Evolutionary conservation across 2,888 invertebrate species (phyloP).

Genomic region (Mythimna albipuncta): DNA sequence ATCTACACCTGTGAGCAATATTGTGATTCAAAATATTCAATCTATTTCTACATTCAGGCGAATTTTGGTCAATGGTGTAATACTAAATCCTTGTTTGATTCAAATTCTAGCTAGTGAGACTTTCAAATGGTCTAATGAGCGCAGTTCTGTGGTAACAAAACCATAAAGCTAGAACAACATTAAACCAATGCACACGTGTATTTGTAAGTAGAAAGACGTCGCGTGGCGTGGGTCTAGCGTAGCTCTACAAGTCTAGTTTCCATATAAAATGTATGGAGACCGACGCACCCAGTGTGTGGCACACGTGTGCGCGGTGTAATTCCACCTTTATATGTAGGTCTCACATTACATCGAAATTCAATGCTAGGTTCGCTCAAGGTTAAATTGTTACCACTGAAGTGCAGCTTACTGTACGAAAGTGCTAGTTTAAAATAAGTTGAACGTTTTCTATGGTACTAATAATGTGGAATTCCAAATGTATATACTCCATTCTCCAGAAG

Average conservation of each 20-base stretch:
- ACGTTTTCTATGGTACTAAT: background rate
- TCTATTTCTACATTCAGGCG: slow-evolving; percentile 27
- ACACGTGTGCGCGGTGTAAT: too few species aligned
- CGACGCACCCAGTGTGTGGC: too few species aligned
- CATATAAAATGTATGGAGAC: too few species aligned
- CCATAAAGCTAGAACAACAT: background rate
- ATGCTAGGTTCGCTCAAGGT: background rate
- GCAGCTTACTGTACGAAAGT: background rate
- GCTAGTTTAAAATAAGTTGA: background rate
- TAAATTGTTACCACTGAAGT: background rate
- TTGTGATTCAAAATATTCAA: slow-evolving; percentile 3
- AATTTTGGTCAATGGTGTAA: background rate
- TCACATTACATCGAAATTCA: background rate
- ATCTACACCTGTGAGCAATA: background rate
- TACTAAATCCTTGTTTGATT: background rate
- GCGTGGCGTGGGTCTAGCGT: too few species aligned
- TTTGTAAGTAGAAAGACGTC: too few species aligned
- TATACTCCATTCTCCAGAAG: too few species aligned
- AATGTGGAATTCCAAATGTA: background rate
- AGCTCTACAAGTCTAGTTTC: too few species aligned
- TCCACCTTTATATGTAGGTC: background rate
- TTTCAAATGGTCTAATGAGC: background rate
- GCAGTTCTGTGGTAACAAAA: background rate
- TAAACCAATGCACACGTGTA: too few species aligned
- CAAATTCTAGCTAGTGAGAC: background rate